Conservation (phyloP, 1,140 invertebrate genomes). For the Trachymyrmex cornetzi region DNA sequence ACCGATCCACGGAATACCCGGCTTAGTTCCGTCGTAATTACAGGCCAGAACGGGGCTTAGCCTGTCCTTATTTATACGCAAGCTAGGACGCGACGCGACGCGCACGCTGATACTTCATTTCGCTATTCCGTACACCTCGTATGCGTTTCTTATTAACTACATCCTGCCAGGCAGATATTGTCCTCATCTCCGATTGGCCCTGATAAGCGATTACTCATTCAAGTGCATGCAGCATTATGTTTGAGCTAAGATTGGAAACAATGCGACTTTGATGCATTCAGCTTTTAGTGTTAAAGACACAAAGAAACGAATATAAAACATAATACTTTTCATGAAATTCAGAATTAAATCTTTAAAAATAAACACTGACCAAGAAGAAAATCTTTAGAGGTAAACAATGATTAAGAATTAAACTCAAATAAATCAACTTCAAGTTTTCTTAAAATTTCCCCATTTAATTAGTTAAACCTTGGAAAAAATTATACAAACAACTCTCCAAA, state of each 20-base stretch:
- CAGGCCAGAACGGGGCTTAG: slow-evolving; percentile 84
- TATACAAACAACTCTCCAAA: not conserved
- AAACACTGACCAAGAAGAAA: not conserved
- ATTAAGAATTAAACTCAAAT: not conserved
- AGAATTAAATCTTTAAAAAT: not conserved
- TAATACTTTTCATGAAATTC: not conserved
- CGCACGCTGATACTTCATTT: slow-evolving; percentile 62
- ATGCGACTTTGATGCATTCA: not conserved
- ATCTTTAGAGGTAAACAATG: too few species aligned
- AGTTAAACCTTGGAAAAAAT: not conserved
- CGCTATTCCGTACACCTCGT: slow-evolving; percentile 32
- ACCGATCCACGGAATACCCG: slow-evolving; percentile 85
- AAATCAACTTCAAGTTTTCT: not conserved
- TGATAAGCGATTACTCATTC: slow-evolving; percentile 10
- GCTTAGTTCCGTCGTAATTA: slow-evolving; percentile 86
- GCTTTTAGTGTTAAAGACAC: not conserved
- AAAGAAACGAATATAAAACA: not conserved
- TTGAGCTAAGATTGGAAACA: not conserved
- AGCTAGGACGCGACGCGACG: slow-evolving; percentile 71
- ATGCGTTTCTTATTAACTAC: slow-evolving; percentile 66
- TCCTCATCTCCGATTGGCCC: slow-evolving; percentile 25
- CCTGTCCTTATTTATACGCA: slow-evolving; percentile 85
- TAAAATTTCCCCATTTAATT: not conserved
- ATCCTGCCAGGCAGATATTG: slow-evolving; percentile 64
- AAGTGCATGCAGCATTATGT: not conserved